A percentile compares a stretch with the other conserved stretches of the same genome.
phyloP scores from a whole-genome alignment of 2,888 invertebrate species.

The Orthosia incerta region DNA sequence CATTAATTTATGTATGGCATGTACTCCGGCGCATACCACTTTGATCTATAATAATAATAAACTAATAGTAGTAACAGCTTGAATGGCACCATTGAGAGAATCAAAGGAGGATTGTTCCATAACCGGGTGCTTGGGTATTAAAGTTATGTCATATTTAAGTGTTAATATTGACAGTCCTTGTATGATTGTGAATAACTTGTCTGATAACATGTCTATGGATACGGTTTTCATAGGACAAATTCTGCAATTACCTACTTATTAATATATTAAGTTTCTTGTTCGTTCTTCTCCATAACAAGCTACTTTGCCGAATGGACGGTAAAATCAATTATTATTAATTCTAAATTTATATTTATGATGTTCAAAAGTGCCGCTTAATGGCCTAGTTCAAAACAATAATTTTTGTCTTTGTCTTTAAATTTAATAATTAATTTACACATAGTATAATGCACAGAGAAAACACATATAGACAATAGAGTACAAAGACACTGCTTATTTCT shows the following conservation, averaged over 20 bases:
- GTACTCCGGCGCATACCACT: slow-evolving; percentile 42
- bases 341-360: no score
- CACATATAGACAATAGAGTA: no score
- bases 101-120: slow-evolving; percentile 44
- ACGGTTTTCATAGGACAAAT: not conserved
- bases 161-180: slow-evolving; percentile 28
- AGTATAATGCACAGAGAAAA: no score
- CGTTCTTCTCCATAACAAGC: no score
- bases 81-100: slow-evolving; percentile 38
- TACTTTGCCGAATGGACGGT: no score
- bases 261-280: no score
- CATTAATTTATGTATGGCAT: slow-evolving; percentile 31
- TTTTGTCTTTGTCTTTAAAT: no score
- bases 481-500: no score
- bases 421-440: no score
- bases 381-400: no score
- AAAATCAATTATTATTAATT: no score
- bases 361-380: no score
- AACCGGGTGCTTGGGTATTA: not conserved
- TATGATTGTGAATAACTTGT: slow-evolving; percentile 5
- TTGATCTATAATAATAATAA: slow-evolving; percentile 60
- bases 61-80: slow-evolving; percentile 38
- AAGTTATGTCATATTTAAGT: slow-evolving; percentile 30
- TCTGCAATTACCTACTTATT: not conserved
- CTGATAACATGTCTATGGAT: not conserved